phyloP scores from a whole-genome alignment of 2,797 vertebrate species.

The Urosaurus nigricauda region DNA sequence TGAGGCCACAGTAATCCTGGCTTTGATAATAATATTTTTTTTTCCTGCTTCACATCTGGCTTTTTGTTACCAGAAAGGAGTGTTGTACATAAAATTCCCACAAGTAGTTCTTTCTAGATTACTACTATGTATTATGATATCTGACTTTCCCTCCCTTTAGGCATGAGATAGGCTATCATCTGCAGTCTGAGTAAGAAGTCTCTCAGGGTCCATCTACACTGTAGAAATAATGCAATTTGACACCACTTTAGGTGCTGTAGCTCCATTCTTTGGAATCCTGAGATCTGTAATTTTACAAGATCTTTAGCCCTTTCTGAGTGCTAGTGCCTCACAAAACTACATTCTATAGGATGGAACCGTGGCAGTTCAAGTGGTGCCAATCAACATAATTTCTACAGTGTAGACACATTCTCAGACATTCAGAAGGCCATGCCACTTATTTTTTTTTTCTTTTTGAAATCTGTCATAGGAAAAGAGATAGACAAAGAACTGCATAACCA shows the following conservation, averaged over 20 bases:
- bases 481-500: background rate
- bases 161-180: background rate
- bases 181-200: background rate
- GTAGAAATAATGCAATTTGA: too few species aligned
- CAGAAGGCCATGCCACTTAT: background rate
- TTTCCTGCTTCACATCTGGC: background rate
- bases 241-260: too few species aligned
- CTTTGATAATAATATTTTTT: background rate
- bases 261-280: too few species aligned
- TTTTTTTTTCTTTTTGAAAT: background rate
- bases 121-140: background rate
- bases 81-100: background rate
- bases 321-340: too few species aligned
- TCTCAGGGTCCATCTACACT: background rate
- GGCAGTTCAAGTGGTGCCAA: too few species aligned
- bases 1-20: background rate
- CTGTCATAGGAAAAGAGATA: background rate
- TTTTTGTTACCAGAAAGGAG: conserved; percentile 10
- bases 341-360: too few species aligned
- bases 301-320: too few species aligned
- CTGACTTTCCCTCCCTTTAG: background rate
- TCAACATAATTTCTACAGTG: too few species aligned
- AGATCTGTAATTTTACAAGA: too few species aligned
- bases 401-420: background rate
- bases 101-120: background rate